Conservation (phyloP, 2,888 invertebrate genomes). For the Theretra japonica region DNA sequence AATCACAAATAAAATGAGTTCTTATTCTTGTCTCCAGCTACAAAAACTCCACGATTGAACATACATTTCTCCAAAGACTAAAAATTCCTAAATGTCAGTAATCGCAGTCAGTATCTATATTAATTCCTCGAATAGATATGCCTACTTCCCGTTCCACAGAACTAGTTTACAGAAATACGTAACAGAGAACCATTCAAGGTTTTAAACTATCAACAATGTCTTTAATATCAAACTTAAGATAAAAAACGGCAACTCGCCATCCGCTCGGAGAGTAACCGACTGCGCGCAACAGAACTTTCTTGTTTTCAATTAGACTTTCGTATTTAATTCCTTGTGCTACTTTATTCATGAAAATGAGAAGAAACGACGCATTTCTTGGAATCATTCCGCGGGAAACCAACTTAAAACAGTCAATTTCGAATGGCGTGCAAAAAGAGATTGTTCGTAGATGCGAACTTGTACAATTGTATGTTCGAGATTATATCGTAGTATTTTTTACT, state of each 20-base stretch:
- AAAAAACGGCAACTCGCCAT: background rate
- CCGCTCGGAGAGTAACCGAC: background rate
- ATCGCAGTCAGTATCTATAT: too few species aligned
- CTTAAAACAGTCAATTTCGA: slow-evolving; percentile 17
- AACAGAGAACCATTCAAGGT: too few species aligned
- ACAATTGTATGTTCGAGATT: background rate
- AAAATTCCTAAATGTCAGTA: too few species aligned
- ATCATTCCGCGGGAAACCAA: slow-evolving; percentile 14
- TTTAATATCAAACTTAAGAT: background rate
- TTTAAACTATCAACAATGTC: too few species aligned
- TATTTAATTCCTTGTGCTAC: slow-evolving; percentile 25
- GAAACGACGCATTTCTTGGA: slow-evolving; percentile 5
- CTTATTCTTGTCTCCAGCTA: too few species aligned
- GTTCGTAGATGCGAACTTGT: background rate
- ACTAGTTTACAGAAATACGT: too few species aligned
- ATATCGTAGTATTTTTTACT: too few species aligned
- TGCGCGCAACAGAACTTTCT: slow-evolving; percentile 21
- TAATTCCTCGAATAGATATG: too few species aligned
- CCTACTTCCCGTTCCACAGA: too few species aligned
- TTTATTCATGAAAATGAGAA: slow-evolving; percentile 24
- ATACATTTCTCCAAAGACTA: too few species aligned
- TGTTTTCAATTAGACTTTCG: slow-evolving; percentile 24
- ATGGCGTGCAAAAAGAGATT: slow-evolving; percentile 8
- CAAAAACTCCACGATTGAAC: too few species aligned
- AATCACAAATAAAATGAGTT: too few species aligned